phyloP scores from a whole-genome alignment of 2,113 vertebrate species.

The Myotis yumanensis region DNA sequence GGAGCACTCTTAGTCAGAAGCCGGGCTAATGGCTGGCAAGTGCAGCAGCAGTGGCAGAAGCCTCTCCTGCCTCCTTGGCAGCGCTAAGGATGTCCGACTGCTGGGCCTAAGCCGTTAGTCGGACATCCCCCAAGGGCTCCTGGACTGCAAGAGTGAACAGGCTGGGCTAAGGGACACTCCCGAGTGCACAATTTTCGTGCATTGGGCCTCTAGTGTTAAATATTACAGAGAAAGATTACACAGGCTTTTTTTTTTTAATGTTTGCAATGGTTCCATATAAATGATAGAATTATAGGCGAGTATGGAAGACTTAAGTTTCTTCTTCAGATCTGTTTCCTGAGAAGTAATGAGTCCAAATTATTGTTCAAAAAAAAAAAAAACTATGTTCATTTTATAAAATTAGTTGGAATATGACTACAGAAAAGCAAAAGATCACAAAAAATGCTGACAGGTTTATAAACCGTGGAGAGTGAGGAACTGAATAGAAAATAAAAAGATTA shows the following conservation, averaged over 20 bases:
- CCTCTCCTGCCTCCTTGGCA: too few species aligned
- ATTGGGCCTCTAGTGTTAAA: too few species aligned
- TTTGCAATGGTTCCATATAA: background rate
- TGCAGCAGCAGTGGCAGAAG: too few species aligned
- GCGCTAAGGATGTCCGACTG: too few species aligned
- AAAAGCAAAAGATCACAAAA: slow-evolving; percentile 3
- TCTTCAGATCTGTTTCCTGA: background rate
- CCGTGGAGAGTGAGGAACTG: background rate
- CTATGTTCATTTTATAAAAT: slow-evolving; percentile 14
- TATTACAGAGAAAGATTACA: background rate
- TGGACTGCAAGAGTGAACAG: too few species aligned
- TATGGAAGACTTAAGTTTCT: background rate
- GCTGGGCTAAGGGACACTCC: too few species aligned
- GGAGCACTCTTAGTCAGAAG: too few species aligned
- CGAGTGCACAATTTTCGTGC: too few species aligned
- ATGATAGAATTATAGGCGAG: background rate
- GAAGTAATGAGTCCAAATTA: background rate
- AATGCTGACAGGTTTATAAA: background rate
- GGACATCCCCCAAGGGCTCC: too few species aligned
- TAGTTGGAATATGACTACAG: background rate
- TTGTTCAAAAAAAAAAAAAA: background rate
- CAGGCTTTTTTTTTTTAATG: background rate
- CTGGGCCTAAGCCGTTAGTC: too few species aligned
- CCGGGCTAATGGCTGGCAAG: too few species aligned
- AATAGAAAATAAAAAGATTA: background rate